Evolutionary conservation across 2,888 invertebrate species (phyloP).

Genomic region (Eupithecia abbreviata): DNA sequence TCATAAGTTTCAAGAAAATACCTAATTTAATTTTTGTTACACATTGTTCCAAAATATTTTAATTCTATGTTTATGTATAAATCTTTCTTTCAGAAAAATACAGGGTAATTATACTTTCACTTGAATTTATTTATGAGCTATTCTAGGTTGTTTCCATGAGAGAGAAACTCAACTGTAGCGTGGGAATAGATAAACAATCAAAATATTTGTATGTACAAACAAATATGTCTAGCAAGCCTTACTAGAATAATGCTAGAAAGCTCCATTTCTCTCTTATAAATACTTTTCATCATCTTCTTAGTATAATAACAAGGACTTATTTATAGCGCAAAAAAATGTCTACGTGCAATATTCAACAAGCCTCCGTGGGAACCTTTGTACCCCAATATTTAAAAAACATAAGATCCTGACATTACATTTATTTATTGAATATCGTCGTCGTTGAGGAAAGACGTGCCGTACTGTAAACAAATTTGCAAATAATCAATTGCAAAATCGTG

Average conservation of each 20-base stretch:
- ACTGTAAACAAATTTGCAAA: too few species aligned
- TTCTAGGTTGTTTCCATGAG: conserved; percentile 1
- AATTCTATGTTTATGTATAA: neutral
- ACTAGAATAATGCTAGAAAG: neutral
- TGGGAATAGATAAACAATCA: conserved; percentile 6
- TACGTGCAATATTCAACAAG: too few species aligned
- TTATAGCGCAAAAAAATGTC: too few species aligned
- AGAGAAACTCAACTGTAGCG: conserved; percentile 2
- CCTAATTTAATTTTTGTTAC: neutral
- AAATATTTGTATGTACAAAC: neutral
- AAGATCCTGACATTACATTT: too few species aligned
- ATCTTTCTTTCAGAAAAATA: neutral
- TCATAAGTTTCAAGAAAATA: neutral
- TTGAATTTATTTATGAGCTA: neutral
- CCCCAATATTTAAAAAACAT: too few species aligned
- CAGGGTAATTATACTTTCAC: conserved; percentile 2
- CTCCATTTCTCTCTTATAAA: neutral
- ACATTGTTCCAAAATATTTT: neutral
- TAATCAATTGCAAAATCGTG: too few species aligned
- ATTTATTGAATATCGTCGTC: too few species aligned
- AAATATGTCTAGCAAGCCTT: neutral
- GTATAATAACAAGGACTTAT: too few species aligned
- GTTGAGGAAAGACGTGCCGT: too few species aligned
- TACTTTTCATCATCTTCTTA: neutral
- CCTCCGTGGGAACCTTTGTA: too few species aligned